These are phyloP conservation scores for Plagodis dolabraria DNA, from an alignment of 2,888 invertebrate genomes.

Conservation along the genomic window DNA sequence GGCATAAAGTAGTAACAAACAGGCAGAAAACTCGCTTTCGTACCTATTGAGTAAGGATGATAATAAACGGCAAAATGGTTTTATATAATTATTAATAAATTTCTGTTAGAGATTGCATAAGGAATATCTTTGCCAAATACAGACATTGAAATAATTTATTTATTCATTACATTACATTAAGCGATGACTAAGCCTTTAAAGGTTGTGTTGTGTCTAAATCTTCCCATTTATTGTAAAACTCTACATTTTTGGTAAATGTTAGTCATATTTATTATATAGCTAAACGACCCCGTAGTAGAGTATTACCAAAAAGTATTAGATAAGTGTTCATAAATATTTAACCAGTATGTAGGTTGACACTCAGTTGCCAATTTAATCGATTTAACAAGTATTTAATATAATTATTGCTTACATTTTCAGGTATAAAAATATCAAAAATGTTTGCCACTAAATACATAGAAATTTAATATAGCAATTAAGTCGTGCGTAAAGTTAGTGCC, in stretches of 20 bases:
- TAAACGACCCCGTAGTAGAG: too few species aligned
- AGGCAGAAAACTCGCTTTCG: too few species aligned
- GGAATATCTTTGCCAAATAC: conserved; percentile 33
- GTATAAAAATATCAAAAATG: neutral
- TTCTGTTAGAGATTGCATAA: neutral
- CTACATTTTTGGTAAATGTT: neutral
- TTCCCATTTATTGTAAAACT: conserved; percentile 35
- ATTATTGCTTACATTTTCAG: too few species aligned
- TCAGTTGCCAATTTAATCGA: too few species aligned
- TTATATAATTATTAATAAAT: neutral
- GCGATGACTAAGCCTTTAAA: conserved; percentile 10
- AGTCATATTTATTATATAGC: neutral
- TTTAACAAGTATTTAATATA: too few species aligned
- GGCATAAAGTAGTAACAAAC: too few species aligned
- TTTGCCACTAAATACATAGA: neutral
- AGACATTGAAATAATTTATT: conserved; percentile 22
- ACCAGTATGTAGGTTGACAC: too few species aligned
- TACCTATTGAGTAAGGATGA: too few species aligned
- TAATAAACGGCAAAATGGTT: too few species aligned
- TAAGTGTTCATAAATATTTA: too few species aligned
- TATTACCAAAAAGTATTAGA: too few species aligned
- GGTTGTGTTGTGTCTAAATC: conserved; percentile 44
- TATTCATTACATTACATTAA: conserved; percentile 3
- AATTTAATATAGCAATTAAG: neutral
- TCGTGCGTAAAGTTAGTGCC: too few species aligned